These are phyloP conservation scores for Osedax fenrisi DNA, from an alignment of 2,888 invertebrate species.

Conservation along the genomic window DNA sequence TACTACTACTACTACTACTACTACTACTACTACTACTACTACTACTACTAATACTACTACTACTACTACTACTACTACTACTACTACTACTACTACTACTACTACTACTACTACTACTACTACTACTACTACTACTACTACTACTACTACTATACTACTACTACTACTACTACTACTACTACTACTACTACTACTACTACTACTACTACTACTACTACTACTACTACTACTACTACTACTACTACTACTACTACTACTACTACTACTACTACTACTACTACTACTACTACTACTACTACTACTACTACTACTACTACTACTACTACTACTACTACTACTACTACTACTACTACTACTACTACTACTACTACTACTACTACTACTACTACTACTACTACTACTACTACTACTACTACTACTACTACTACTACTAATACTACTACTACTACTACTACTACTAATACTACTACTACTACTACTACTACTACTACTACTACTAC, in stretches of 20 bases:
- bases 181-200: not conserved
- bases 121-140: slow-evolving; percentile 2
- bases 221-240: slow-evolving; percentile 2
- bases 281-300: not conserved
- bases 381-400: not conserved
- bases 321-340: slow-evolving; percentile 2
- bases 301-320: not conserved
- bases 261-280: not conserved
- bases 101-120: no score
- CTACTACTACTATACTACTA: no score
- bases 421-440: no score
- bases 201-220: slow-evolving; percentile 2
- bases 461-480: no score
- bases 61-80: slow-evolving; percentile 2
- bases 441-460: no score
- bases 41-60: no score
- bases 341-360: slow-evolving; percentile 2
- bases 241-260: not conserved
- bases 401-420: slow-evolving; percentile 2
- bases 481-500: slow-evolving; percentile 2
- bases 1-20: not conserved
- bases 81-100: not conserved
- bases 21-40: not conserved
- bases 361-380: not conserved
- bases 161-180: slow-evolving; percentile 2